Conservation (phyloP, 2,113 vertebrate species). For the Sorex araneus region DNA sequence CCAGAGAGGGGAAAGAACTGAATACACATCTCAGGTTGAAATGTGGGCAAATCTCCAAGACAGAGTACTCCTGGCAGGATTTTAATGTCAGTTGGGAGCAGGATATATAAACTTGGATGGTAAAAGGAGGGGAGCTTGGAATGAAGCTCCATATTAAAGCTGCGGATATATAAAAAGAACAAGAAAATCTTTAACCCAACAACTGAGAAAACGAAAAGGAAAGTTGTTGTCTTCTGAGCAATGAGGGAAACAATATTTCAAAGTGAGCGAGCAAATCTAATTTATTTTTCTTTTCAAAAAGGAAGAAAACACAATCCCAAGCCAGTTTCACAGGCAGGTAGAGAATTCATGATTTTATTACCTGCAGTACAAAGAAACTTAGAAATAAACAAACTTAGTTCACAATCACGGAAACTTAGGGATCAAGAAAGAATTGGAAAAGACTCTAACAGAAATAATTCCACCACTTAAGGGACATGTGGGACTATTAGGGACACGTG, state of each 20-base stretch:
- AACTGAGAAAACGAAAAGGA: background rate
- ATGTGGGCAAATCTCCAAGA: too few relatives aligned
- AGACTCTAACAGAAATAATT: background rate
- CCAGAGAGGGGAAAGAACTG: too few relatives aligned
- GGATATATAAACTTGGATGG: background rate
- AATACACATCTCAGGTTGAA: too few relatives aligned
- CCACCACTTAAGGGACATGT: background rate
- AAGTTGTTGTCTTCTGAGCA: background rate
- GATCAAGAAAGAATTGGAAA: background rate
- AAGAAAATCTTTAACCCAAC: background rate
- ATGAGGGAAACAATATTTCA: background rate
- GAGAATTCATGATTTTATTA: background rate
- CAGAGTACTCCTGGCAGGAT: background rate
- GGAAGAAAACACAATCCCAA: background rate
- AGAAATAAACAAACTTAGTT: background rate
- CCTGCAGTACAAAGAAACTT: background rate
- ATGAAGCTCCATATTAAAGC: background rate
- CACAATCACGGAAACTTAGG: background rate
- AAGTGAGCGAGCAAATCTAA: conserved; percentile 4
- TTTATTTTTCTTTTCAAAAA: background rate
- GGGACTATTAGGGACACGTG: too few relatives aligned
- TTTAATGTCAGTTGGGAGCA: background rate
- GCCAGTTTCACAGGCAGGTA: background rate
- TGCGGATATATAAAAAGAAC: conserved; percentile 35
- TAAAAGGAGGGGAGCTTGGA: background rate